Evolutionary conservation across 2,888 invertebrate species (phyloP).

Genomic region (Drosophila stalkeri): DNA sequence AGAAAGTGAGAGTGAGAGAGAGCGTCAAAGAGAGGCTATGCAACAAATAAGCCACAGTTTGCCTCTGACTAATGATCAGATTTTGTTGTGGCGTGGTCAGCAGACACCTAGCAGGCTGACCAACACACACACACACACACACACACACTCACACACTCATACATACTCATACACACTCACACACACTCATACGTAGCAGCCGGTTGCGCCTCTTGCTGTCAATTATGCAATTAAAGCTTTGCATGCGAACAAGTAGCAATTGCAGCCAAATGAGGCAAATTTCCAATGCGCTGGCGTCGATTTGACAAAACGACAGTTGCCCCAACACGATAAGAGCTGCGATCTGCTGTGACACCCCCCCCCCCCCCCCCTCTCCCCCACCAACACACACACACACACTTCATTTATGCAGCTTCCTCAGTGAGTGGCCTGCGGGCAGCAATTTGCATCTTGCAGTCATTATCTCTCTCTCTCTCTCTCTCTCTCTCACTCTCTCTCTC

Average conservation of each 20-base stretch:
- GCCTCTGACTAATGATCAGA: slow-evolving; percentile 63
- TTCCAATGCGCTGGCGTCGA: slow-evolving; percentile 60
- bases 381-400: no score
- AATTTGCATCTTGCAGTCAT: slow-evolving; percentile 17
- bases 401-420: not conserved
- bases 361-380: not conserved
- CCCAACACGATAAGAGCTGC: slow-evolving; percentile 5
- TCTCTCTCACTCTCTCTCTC: not conserved
- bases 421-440: slow-evolving; percentile 14
- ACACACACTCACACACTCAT: slow-evolving; percentile 1
- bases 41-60: slow-evolving; percentile 43
- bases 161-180: not conserved
- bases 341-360: not conserved
- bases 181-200: slow-evolving; percentile 6
- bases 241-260: slow-evolving; percentile 67
- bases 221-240: slow-evolving; percentile 78
- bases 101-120: slow-evolving; percentile 31
- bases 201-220: slow-evolving; percentile 67
- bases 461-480: not conserved
- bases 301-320: slow-evolving; percentile 61
- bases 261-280: slow-evolving; percentile 72
- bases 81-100: slow-evolving; percentile 64
- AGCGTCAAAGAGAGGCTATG: slow-evolving; percentile 14
- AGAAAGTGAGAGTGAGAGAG: not conserved
- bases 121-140: slow-evolving; percentile 10